phyloP scores from a whole-genome alignment of 1,140 invertebrate species.

The Oscheius sp. region DNA sequence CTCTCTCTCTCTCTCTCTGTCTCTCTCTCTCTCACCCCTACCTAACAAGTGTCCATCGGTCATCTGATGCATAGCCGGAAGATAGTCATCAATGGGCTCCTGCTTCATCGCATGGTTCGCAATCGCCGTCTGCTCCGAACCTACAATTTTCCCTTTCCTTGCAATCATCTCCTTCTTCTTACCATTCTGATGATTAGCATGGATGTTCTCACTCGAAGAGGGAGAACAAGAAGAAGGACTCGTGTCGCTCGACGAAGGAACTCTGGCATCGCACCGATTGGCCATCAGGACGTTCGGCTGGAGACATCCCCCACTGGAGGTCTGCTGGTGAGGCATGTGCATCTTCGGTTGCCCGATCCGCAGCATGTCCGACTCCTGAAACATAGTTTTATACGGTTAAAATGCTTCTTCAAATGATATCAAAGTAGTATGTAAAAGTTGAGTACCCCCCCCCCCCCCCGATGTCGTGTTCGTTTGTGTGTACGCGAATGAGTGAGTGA shows the following conservation, averaged over 20 bases:
- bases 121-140: background rate
- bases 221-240: background rate
- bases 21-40: background rate
- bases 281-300: background rate
- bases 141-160: background rate
- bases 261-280: background rate
- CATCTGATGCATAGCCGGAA: background rate
- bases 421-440: no score
- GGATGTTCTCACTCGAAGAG: background rate
- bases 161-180: background rate
- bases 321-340: background rate
- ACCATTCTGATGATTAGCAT: background rate
- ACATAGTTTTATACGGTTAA: background rate
- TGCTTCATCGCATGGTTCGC: background rate
- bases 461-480: no score
- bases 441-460: no score
- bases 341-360: slow-evolving; percentile 1
- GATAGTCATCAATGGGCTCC: background rate
- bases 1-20: background rate
- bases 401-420: no score
- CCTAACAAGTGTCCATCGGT: no score
- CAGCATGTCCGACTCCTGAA: background rate
- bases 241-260: background rate
- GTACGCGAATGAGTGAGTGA: no score
- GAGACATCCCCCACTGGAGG: background rate